A percentile compares a stretch with the other conserved stretches of the same genome.
Conservation (phyloP, 1,140 invertebrate genomes). For the Aphaenogaster ashmeadi region DNA sequence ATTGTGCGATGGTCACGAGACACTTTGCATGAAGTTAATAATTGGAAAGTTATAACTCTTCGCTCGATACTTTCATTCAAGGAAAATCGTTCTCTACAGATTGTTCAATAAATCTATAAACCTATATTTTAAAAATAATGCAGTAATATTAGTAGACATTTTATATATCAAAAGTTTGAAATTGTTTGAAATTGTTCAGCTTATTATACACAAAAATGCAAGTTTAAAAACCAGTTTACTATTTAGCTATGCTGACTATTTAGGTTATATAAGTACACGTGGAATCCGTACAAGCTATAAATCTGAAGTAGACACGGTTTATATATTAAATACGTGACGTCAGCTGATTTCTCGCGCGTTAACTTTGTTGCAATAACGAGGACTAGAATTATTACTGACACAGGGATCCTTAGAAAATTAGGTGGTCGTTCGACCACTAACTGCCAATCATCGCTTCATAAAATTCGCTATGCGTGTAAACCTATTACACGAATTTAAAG, state of each 20-base stretch:
- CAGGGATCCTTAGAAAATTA: conserved; percentile 38
- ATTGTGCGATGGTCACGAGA: too few relatives aligned
- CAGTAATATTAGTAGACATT: not conserved
- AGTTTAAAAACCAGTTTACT: not conserved
- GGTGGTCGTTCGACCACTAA: conserved; percentile 3
- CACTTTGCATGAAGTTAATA: too few relatives aligned
- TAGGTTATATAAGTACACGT: not conserved
- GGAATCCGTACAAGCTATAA: not conserved
- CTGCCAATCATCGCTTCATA: conserved; percentile 62
- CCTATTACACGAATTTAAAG: conserved; percentile 21
- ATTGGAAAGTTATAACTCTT: not conserved
- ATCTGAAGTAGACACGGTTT: not conserved
- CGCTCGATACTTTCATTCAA: not conserved
- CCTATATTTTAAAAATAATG: not conserved
- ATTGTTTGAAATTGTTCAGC: not conserved
- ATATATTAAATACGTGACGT: not conserved
- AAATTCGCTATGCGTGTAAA: conserved; percentile 55
- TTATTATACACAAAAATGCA: not conserved
- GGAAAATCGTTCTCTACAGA: not conserved
- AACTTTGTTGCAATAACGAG: conserved; percentile 46
- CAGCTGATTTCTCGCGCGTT: conserved; percentile 20
- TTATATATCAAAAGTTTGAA: not conserved
- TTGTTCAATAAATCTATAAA: not conserved
- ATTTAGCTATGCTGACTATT: too few relatives aligned
- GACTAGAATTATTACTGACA: conserved; percentile 35